Conservation (phyloP, 2,113 vertebrate genomes). For the Lagopus muta region DNA sequence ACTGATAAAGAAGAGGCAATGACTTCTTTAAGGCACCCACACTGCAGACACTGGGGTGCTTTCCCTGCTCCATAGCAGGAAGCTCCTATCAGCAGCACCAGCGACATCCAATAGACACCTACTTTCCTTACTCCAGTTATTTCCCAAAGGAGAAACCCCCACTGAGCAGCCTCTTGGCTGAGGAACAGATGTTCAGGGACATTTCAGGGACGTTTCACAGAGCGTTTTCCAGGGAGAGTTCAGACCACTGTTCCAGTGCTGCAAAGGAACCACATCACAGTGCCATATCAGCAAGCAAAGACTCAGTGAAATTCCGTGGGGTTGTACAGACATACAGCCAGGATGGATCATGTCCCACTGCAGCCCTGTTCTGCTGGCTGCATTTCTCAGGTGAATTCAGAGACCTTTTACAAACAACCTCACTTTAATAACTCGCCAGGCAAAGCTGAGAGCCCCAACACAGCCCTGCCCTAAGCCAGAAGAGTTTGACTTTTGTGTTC, state of each 20-base stretch:
- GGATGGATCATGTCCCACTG: neutral
- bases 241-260: neutral
- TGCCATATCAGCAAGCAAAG: neutral
- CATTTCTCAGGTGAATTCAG: neutral
- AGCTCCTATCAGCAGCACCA: neutral
- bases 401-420: neutral
- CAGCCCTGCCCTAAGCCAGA: neutral
- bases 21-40: neutral
- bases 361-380: neutral
- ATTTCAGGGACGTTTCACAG: too few relatives aligned
- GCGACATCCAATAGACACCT: neutral
- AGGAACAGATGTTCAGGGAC: neutral
- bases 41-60: neutral
- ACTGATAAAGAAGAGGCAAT: neutral
- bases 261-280: too few relatives aligned
- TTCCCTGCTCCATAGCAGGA: fast-evolving
- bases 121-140: neutral
- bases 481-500: neutral
- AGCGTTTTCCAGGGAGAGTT: fast-evolving
- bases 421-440: neutral
- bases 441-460: neutral
- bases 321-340: neutral
- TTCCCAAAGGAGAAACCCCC: neutral
- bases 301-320: neutral
- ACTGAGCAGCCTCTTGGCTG: neutral